Evolutionary conservation across 2,888 invertebrate genomes (phyloP), one percentile per base, ranked within the genome.

Genomic region (Trissolcus brochymenae): DNA sequence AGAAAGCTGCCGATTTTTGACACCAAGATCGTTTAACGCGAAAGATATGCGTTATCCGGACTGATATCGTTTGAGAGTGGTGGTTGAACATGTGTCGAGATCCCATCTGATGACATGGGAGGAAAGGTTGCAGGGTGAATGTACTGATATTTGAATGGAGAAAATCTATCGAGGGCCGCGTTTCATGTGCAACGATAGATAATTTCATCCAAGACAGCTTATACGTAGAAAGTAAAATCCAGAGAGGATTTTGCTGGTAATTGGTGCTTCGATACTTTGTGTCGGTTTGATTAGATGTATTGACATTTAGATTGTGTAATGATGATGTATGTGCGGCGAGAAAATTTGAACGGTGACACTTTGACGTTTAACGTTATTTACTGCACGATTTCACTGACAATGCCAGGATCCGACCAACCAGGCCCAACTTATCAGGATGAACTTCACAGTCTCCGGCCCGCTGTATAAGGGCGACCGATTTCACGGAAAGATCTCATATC

Each of bases 71-170:
- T 46, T 29, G 35, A 19, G 62, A 64, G 57, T 71, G 53, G 57
- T 41, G 70, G 25, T 62, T 29, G 56, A 71, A 71, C 70, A 71
- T 57, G 43, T 71, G 70, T 71, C 62, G 41, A 71, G 62, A 71
- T 71, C 16, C 16, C 56, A 71, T 71, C 62, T 61, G 49, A 11
- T 19, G 56, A 70, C 62, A 35, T 9, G 43, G n/a, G 35, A 50
- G 46, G 35, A 51, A 21, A 71, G 46, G 51, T 51, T 56, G 25
- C 25, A 55, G 41, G 70, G 50, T 56, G 56, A 64, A 57, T n/a
- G 55, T 29, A 50, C 53, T 40, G 61, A 55, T 61, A 55, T 68
- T 68, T 59, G 59, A 59, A 59, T 67, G 11, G 43, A 53, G 14
- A 16, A 51, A 57, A 49, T 49, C 46, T 65, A 55, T 35, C 35